phyloP scores from a whole-genome alignment of 2,797 vertebrate species.

The Poecilia gillii region DNA sequence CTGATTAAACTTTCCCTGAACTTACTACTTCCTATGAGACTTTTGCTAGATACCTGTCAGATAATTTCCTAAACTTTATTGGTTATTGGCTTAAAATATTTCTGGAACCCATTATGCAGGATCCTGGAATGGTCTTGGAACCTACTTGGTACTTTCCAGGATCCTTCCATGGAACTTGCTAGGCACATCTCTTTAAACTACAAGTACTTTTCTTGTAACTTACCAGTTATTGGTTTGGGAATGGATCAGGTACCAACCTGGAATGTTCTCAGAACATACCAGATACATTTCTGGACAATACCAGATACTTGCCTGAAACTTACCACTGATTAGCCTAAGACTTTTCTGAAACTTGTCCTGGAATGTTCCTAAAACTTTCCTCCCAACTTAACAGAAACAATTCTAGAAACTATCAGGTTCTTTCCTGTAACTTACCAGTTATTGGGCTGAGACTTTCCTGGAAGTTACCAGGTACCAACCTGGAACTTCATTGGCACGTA shows the following conservation, averaged over 20 bases:
- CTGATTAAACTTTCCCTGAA: neutral
- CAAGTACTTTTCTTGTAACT: neutral
- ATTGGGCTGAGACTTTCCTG: neutral
- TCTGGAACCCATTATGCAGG: neutral
- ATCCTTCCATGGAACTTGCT: neutral
- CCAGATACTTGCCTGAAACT: too few relatives aligned
- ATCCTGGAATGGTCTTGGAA: neutral
- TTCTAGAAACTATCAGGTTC: neutral
- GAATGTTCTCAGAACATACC: neutral
- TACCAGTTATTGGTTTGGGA: neutral
- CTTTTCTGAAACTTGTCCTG: neutral
- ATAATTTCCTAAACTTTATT: neutral
- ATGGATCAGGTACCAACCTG: neutral
- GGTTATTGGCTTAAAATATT: neutral
- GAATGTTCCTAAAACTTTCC: neutral
- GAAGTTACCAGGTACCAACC: neutral
- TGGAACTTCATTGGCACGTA: neutral
- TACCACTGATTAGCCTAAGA: neutral
- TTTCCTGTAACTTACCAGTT: neutral
- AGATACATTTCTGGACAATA: too few relatives aligned
- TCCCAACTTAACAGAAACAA: neutral
- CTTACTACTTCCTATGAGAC: neutral
- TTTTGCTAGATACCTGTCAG: neutral
- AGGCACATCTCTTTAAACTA: neutral
- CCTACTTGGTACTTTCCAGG: neutral